Evolutionary conservation across 1,140 invertebrate genomes (phyloP).

Genomic region (Lutraria rhynchaena): DNA sequence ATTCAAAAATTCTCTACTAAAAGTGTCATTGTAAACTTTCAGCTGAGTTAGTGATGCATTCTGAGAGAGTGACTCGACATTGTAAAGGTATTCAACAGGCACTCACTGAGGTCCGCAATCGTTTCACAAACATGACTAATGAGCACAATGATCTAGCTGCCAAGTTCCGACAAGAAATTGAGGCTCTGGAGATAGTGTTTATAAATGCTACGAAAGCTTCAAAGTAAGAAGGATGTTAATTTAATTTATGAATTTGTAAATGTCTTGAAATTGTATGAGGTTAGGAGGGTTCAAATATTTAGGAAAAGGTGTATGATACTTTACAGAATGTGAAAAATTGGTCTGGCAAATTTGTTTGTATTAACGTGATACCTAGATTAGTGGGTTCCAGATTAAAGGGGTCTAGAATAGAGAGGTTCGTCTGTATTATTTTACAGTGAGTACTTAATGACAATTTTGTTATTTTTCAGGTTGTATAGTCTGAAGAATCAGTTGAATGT

Average conservation of each 20-base stretch:
- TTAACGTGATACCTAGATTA: too few relatives aligned
- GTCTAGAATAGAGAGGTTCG: too few relatives aligned
- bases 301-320: too few relatives aligned
- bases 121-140: constrained; percentile 75
- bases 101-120: constrained; percentile 73
- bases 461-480: constrained; percentile 74
- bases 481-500: constrained; percentile 77
- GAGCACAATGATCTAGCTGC: constrained; percentile 78
- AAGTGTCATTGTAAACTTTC: too few relatives aligned
- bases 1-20: too few relatives aligned
- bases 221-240: constrained; percentile 70
- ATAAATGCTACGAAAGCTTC: constrained; percentile 81
- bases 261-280: too few relatives aligned
- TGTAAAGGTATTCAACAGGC: constrained; percentile 79
- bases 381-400: too few relatives aligned
- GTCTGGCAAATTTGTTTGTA: too few relatives aligned
- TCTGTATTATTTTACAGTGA: too few relatives aligned
- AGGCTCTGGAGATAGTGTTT: constrained; percentile 79
- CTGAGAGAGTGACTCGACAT: constrained; percentile 79
- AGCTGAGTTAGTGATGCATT: constrained; percentile 82
- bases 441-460: too few relatives aligned
- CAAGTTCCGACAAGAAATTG: constrained; percentile 78
- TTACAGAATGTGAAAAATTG: too few relatives aligned
- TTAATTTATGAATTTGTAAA: background rate
- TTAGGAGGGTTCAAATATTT: too few relatives aligned